Percentiles rank a stretch among this genome's conserved stretches.
These are phyloP conservation scores for Nebria ingens DNA, from an alignment of 1,140 invertebrate species.

Conservation along the genomic window DNA sequence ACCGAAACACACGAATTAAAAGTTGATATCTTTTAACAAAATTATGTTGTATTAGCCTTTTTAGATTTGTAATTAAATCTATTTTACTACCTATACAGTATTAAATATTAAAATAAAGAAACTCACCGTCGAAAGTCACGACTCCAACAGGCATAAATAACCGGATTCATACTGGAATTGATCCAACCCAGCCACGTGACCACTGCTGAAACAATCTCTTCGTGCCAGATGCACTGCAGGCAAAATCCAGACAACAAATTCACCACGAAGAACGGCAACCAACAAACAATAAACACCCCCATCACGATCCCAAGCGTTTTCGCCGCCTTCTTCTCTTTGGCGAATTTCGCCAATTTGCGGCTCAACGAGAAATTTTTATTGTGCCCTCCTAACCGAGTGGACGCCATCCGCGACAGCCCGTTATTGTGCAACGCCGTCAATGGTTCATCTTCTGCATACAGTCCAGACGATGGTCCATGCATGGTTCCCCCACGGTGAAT, in stretches of 20 bases:
- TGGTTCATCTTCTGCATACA: constrained; percentile 51
- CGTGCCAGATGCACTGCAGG: constrained; percentile 73
- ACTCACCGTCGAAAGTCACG: constrained; percentile 86
- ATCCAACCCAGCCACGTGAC: constrained; percentile 99
- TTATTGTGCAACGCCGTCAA: constrained; percentile 63
- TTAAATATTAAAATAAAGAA: not conserved
- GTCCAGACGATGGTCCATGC: constrained; percentile 21
- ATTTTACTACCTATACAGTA: too few species aligned
- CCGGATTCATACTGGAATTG: constrained; percentile 96
- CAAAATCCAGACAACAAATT: constrained; percentile 89
- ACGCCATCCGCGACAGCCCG: constrained; percentile 51
- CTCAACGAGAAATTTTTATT: constrained; percentile 81
- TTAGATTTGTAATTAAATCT: too few species aligned
- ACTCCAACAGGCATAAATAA: constrained; percentile 96
- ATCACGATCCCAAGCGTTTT: constrained; percentile 90
- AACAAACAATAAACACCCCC: constrained; percentile 98
- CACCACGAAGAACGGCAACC: constrained; percentile 97
- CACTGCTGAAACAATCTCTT: constrained; percentile 82
- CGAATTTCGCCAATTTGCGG: constrained; percentile 82
- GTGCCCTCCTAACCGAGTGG: constrained; percentile 38
- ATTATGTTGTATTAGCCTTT: too few species aligned
- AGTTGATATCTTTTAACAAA: too few species aligned
- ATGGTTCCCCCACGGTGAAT: constrained; percentile 79
- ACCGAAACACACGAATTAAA: too few species aligned
- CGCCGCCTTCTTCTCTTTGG: constrained; percentile 92